Base-by-base conservation (phyloP, 2,797 vertebrate species). In the Brachyalestes nurse region DNA sequence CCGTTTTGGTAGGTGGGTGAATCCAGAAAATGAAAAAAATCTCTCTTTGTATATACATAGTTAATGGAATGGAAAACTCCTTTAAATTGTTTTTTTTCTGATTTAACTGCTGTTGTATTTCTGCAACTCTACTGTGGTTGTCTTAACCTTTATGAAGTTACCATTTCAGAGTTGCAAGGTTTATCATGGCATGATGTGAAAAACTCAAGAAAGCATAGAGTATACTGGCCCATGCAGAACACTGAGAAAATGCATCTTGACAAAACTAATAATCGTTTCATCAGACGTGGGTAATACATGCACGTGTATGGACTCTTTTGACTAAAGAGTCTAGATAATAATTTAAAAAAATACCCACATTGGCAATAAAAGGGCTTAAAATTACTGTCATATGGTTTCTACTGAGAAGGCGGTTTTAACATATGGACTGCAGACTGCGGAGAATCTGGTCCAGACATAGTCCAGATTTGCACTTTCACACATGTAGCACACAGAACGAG, bases 11-110 rank as follows among this genome's bases (percentile, higher is more conserved):
- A 17, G 40, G 80, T 84, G 85, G 86, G 71, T 78, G 87, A 89
- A 91, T 93, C 85, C 90, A 88, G 88, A 86, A 65, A 66, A 61
- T 88, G 87, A 21, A 23, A 28, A 84, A 85, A 66, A 61, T 40
- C 71, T 87, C 34, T 42, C 17, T 42, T 2, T 72, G 83, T 88
- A 82, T 79, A 65, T 66, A 45, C 38, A 42, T 19, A 64, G 38
- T 34, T 34, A 34, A 34, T 34, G 34, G 34, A 34, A 34, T 34
- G 34, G 34, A 34, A 34, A 34, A 34, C 4, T 65, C 23, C 10
- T 10, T 61, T 23, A 25, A 12, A 1, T 6, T 61, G 8, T 25
- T 10, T 61, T 25, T 23, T 25, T 28, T 14, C 9, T 40, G 16
- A 16, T 64, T 64, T 64, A 34, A 16, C 34, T 64, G n/a, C 17